These are phyloP conservation scores for Carcina quercana DNA, from an alignment of 2,888 invertebrate genomes.

Conservation along the genomic window DNA sequence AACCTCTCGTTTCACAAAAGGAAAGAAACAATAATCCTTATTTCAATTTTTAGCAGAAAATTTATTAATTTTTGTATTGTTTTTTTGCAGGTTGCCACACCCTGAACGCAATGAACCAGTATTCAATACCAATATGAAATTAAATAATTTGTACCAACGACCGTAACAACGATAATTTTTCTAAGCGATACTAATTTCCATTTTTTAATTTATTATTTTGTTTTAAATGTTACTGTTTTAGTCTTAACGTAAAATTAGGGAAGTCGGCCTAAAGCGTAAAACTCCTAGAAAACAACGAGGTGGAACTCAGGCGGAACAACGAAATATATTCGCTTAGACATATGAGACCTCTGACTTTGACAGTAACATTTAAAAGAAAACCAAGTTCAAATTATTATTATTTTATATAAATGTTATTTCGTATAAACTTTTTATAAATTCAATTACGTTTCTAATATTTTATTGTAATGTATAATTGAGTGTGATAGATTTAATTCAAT, in stretches of 20 bases:
- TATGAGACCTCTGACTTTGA: no score
- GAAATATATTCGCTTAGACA: no score
- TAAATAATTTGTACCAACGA: slow-evolving; percentile 2
- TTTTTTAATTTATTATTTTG: slow-evolving; percentile 24
- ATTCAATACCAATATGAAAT: slow-evolving; percentile 14
- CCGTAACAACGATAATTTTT: slow-evolving; percentile 13
- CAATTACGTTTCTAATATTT: slow-evolving; percentile 29
- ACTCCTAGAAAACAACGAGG: no score
- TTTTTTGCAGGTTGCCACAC: slow-evolving; percentile 43
- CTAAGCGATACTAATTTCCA: slow-evolving; percentile 19
- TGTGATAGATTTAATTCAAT: slow-evolving; percentile 21
- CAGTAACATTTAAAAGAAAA: no score
- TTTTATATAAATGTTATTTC: neutral
- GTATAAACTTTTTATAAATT: slow-evolving; percentile 12
- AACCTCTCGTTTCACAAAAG: no score
- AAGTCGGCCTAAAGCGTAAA: no score
- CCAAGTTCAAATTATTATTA: neutral
- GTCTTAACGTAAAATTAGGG: no score
- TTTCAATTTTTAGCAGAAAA: no score
- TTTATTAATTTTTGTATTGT: no score
- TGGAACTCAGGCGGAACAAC: no score
- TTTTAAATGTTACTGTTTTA: no score
- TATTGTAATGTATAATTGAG: slow-evolving; percentile 1
- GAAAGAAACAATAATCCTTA: no score
- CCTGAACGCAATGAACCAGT: slow-evolving; percentile 27